phyloP scores from a whole-genome alignment of 2,113 vertebrate genomes.

The Procavia capensis region DNA sequence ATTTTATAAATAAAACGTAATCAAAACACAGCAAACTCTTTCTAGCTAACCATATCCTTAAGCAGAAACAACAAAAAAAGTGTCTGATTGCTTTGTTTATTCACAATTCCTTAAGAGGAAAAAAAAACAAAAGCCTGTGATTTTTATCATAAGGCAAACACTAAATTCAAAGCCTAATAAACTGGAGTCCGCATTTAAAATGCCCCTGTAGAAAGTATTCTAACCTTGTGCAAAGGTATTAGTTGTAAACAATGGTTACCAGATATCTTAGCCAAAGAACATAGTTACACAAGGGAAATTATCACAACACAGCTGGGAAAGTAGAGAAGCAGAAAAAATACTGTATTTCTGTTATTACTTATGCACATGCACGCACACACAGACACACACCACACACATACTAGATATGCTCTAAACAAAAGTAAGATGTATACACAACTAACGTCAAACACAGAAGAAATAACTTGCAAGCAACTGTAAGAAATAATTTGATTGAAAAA shows the following conservation, averaged over 20 bases:
- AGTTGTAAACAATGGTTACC: conserved; percentile 62
- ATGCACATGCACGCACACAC: background rate
- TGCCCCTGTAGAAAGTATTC: conserved; percentile 13
- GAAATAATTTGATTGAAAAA: conserved; percentile 24
- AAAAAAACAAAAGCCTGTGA: background rate
- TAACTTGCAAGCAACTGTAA: background rate
- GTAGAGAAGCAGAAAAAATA: background rate
- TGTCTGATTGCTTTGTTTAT: background rate
- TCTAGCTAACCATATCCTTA: background rate
- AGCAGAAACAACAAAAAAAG: conserved; percentile 20
- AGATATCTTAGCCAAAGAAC: conserved; percentile 46
- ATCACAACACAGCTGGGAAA: conserved; percentile 58
- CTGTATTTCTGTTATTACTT: background rate
- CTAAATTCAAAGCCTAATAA: conserved; percentile 42
- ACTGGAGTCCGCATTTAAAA: conserved; percentile 43
- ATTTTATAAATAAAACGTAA: background rate
- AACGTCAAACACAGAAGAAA: background rate
- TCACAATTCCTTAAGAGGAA: background rate
- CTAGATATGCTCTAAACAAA: background rate
- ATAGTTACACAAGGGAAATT: conserved; percentile 18
- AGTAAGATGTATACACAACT: background rate
- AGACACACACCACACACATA: background rate
- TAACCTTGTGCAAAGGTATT: conserved; percentile 52
- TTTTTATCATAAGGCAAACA: conserved; percentile 21
- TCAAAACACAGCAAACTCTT: background rate